These are phyloP conservation scores for fruit fly (Drosophila melanogaster) DNA, from an alignment of 1,140 invertebrate genomes.

Conservation along the genomic window DNA sequence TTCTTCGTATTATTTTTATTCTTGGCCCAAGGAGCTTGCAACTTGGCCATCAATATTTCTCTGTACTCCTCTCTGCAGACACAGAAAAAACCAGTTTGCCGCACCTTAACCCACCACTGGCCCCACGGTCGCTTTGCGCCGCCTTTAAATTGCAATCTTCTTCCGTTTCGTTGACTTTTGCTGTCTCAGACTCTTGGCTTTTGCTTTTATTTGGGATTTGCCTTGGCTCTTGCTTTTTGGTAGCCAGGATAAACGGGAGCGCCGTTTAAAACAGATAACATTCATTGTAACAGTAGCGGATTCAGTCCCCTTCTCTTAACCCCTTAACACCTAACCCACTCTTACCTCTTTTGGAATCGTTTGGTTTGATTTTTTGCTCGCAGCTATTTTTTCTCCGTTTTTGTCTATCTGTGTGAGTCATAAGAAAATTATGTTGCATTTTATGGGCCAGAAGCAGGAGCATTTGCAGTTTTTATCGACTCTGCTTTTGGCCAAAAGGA, in stretches of 20 bases:
- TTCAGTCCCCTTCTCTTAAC: background rate
- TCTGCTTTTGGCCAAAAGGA: conserved; percentile 38
- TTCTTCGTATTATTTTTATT: conserved; percentile 18
- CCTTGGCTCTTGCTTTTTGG: conserved; percentile 23
- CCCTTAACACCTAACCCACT: conserved; percentile 17
- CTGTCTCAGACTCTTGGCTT: conserved; percentile 50
- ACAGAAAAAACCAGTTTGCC: conserved; percentile 65
- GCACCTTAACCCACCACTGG: conserved; percentile 42
- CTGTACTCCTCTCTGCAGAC: conserved; percentile 34
- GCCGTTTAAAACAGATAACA: conserved; percentile 80
- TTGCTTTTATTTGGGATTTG: conserved; percentile 34
- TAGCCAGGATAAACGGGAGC: conserved; percentile 64
- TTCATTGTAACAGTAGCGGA: conserved; percentile 67
- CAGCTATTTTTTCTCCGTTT: conserved; percentile 12
- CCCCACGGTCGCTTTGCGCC: conserved; percentile 5
- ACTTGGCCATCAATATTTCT: conserved; percentile 70
- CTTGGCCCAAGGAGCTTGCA: conserved; percentile 48
- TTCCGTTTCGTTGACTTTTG: conserved; percentile 80
- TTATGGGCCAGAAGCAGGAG: conserved; percentile 52
- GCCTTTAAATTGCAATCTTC: conserved; percentile 78
- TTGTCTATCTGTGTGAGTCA: conserved; percentile 63
- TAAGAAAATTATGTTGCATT: conserved; percentile 83
- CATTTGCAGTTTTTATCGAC: conserved; percentile 71
- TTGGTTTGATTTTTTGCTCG: conserved; percentile 27
- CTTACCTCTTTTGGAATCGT: conserved; percentile 31